Percentiles rank a stretch among this genome's conserved stretches.
Evolutionary conservation across 2,113 vertebrate species (phyloP).

Genomic region (Anarhynchus alexandrinus): DNA sequence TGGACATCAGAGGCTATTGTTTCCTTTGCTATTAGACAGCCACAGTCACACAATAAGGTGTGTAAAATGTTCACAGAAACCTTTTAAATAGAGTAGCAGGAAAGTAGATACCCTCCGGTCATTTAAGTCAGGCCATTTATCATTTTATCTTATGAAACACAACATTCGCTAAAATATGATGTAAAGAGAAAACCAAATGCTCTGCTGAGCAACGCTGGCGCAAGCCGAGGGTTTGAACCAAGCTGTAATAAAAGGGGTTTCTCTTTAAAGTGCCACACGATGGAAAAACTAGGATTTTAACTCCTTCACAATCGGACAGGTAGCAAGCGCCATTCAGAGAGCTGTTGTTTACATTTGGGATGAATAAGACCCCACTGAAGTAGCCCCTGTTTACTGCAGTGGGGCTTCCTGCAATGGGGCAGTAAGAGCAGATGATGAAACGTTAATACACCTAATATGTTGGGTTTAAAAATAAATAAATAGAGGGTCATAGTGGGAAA

Average conservation of each 20-base stretch:
- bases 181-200: conserved; percentile 22
- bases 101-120: conserved; percentile 40
- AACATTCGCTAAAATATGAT: neutral
- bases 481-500: neutral
- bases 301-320: neutral
- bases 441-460: neutral
- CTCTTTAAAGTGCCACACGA: neutral
- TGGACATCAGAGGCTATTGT: conserved; percentile 56
- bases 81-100: conserved; percentile 53
- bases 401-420: neutral
- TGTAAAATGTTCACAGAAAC: conserved; percentile 60
- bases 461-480: neutral
- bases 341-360: neutral
- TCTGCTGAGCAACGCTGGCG: neutral
- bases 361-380: neutral
- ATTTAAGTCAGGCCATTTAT: conserved; percentile 64
- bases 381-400: neutral
- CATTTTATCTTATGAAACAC: conserved; percentile 61
- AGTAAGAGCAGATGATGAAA: neutral
- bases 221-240: neutral
- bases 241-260: neutral
- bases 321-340: neutral
- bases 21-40: conserved; percentile 53
- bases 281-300: conserved; percentile 32
- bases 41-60: conserved; percentile 29